These are phyloP conservation scores for Grallaria varia DNA, from an alignment of 2,113 vertebrate species.

Conservation along the genomic window DNA sequence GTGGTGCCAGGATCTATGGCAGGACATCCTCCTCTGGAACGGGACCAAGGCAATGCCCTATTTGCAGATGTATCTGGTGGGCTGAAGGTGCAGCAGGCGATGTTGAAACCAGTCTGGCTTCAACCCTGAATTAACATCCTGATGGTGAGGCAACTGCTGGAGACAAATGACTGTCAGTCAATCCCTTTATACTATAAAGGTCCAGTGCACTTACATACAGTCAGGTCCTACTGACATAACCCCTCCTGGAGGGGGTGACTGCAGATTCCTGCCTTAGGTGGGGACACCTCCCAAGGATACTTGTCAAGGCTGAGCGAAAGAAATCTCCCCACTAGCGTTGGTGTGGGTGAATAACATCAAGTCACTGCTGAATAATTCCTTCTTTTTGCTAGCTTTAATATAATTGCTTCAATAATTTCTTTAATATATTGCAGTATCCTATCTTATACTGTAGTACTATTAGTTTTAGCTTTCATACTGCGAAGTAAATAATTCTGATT, in stretches of 20 bases:
- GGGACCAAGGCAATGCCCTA: background rate
- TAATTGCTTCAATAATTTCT: background rate
- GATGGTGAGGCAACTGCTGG: background rate
- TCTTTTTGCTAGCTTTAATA: background rate
- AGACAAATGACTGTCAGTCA: background rate
- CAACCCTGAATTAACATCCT: background rate
- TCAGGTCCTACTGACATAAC: background rate
- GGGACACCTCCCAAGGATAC: background rate
- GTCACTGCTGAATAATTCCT: background rate
- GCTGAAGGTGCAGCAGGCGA: background rate
- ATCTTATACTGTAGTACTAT: background rate
- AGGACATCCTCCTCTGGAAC: background rate
- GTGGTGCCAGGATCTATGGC: accelerated
- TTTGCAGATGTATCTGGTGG: background rate
- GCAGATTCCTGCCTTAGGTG: background rate
- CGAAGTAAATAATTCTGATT: background rate
- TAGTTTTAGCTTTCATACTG: background rate
- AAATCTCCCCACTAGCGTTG: background rate
- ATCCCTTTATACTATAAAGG: background rate
- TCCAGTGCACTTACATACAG: background rate
- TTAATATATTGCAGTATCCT: background rate
- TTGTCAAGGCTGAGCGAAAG: background rate
- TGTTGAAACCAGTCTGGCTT: background rate
- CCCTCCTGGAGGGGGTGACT: background rate
- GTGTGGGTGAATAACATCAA: background rate